Conservation (phyloP, 2,888 invertebrate species). For the Stenchaetothrips biformis region DNA sequence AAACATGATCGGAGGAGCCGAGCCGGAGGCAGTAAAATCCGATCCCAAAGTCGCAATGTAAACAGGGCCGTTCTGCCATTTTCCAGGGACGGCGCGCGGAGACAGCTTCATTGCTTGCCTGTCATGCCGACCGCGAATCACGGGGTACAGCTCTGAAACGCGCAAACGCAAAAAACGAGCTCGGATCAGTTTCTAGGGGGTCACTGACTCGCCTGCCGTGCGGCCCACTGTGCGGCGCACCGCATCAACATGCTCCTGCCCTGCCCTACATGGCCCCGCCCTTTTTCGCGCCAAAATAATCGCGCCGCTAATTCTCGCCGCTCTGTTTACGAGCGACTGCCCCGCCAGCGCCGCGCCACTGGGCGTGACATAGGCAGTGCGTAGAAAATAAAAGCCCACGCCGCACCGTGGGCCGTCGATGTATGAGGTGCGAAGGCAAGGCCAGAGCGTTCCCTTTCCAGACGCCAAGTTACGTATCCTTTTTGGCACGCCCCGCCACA, state of each 20-base stretch:
- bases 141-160: not conserved
- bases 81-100: not conserved
- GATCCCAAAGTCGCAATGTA: conserved; percentile 9
- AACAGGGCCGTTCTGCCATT: not conserved
- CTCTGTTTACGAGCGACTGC: not conserved
- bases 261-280: not conserved
- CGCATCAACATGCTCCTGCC: not conserved
- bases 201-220: not conserved
- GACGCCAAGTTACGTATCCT: not conserved
- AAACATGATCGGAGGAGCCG: not conserved
- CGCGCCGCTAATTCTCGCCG: not conserved
- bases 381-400: conserved; percentile 6
- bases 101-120: conserved; percentile 8
- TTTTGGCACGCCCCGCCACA: too few species aligned
- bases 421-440: not conserved
- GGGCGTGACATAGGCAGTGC: not conserved
- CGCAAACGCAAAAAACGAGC: not conserved
- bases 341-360: not conserved
- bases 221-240: not conserved
- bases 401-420: not conserved
- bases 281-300: not conserved
- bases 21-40: not conserved
- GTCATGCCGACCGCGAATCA: not conserved
- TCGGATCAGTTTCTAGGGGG: not conserved
- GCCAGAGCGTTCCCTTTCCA: not conserved